Evolutionary conservation across 2,888 invertebrate species (phyloP).

Genomic region (Drosophila ochracea): DNA sequence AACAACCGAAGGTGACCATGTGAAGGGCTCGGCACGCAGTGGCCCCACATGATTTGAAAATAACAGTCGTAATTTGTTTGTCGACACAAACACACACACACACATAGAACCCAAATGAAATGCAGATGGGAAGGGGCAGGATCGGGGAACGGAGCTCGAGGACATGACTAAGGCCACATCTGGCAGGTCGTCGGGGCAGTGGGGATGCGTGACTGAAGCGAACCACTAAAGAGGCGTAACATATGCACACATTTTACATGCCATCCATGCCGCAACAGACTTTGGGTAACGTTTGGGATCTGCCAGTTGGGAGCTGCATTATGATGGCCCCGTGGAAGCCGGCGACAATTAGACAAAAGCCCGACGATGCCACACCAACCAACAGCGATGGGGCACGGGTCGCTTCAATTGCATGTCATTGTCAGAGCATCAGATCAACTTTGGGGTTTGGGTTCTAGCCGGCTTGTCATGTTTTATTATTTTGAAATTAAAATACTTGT

Average conservation of each 20-base stretch:
- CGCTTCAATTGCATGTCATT: slow-evolving; percentile 76
- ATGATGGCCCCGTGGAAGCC: slow-evolving; percentile 36
- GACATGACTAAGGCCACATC: slow-evolving; percentile 37
- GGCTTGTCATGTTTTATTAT: slow-evolving; percentile 66
- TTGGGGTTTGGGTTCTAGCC: slow-evolving; percentile 31
- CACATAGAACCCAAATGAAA: slow-evolving; percentile 4
- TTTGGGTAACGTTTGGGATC: slow-evolving; percentile 35
- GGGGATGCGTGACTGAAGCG: slow-evolving; percentile 21
- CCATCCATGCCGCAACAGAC: slow-evolving; percentile 35
- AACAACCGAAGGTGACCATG: slow-evolving; percentile 32
- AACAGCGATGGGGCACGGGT: slow-evolving; percentile 23
- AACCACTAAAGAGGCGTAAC: slow-evolving; percentile 54
- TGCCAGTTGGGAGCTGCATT: slow-evolving; percentile 53
- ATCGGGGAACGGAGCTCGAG: background rate
- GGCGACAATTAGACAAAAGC: slow-evolving; percentile 78
- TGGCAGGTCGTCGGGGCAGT: slow-evolving; percentile 34
- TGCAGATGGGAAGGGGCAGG: background rate
- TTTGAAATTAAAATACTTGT: slow-evolving; percentile 71
- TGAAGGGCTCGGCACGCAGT: slow-evolving; percentile 52
- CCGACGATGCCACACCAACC: slow-evolving; percentile 4
- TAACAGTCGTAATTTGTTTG: slow-evolving; percentile 78
- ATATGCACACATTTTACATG: slow-evolving; percentile 74
- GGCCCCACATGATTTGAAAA: slow-evolving; percentile 78
- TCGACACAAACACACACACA: slow-evolving; percentile 53
- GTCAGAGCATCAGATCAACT: slow-evolving; percentile 52